These are phyloP conservation scores for Automeris io DNA, from an alignment of 2,888 invertebrate genomes.

Conservation along the genomic window DNA sequence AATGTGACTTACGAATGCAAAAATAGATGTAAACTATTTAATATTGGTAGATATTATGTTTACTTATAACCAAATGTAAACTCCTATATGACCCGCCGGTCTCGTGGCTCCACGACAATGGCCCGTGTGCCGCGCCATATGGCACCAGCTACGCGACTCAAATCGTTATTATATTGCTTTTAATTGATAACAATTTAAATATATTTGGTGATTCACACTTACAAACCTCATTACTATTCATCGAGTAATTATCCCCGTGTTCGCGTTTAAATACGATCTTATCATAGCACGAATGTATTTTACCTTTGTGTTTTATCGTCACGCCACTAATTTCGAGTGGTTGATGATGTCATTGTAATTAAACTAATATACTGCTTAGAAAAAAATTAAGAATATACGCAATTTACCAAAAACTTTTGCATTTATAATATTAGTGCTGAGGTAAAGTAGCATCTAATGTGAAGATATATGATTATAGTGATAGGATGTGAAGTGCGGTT, in stretches of 20 bases:
- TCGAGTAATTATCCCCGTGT: conserved; percentile 72
- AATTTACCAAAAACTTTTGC: too few relatives aligned
- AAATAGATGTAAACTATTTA: too few relatives aligned
- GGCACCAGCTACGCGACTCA: conserved; percentile 61
- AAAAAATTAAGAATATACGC: too few relatives aligned
- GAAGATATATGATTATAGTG: too few relatives aligned
- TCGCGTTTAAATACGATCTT: conserved; percentile 62
- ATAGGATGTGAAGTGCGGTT: too few relatives aligned
- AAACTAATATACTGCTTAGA: conserved; percentile 11
- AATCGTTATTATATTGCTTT: conserved; percentile 77
- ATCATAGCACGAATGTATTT: conserved; percentile 69
- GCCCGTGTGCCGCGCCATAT: conserved; percentile 65
- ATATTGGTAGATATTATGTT: too few relatives aligned
- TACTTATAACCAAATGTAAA: too few relatives aligned
- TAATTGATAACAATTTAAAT: conserved; percentile 78
- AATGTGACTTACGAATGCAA: too few relatives aligned
- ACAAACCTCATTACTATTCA: conserved; percentile 73
- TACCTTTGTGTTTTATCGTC: conserved; percentile 63
- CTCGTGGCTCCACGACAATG: conserved; percentile 35
- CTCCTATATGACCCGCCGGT: too few relatives aligned
- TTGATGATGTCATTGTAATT: conserved; percentile 29
- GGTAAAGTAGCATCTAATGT: too few relatives aligned
- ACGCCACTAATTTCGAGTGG: conserved; percentile 46
- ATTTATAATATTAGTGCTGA: too few relatives aligned
- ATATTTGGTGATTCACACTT: conserved; percentile 78